These are phyloP conservation scores for Hippopotamus amphibius DNA, from an alignment of 2,113 vertebrate genomes.

Conservation along the genomic window DNA sequence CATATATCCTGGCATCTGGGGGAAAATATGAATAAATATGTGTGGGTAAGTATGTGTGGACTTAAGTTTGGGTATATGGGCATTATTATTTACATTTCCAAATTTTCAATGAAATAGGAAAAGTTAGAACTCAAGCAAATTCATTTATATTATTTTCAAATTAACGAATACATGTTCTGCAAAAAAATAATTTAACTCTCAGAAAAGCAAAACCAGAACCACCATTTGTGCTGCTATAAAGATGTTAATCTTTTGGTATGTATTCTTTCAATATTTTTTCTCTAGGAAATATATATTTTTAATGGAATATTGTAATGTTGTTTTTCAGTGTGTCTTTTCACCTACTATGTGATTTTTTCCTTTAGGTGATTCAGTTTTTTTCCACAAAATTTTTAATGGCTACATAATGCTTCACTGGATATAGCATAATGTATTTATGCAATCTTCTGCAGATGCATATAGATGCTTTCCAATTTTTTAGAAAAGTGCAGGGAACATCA, in stretches of 20 bases:
- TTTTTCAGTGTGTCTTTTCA: background rate
- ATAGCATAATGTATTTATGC: too few species aligned
- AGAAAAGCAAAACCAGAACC: background rate
- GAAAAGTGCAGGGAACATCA: background rate
- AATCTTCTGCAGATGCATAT: background rate
- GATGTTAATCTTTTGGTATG: background rate
- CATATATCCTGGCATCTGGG: background rate
- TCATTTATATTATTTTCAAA: conserved; percentile 16
- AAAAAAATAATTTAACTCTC: conserved; percentile 39
- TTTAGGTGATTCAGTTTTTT: background rate
- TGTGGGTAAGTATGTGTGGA: background rate
- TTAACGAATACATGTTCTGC: background rate
- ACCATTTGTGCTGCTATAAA: background rate
- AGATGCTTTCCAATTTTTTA: background rate
- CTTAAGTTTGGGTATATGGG: background rate
- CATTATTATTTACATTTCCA: conserved; percentile 13
- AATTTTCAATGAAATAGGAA: conserved; percentile 31
- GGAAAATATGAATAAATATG: background rate
- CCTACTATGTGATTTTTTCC: background rate
- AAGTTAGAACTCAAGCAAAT: conserved; percentile 24
- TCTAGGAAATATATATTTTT: background rate
- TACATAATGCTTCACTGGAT: background rate
- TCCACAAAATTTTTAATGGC: background rate
- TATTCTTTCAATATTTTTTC: background rate
- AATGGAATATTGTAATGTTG: background rate